Evolutionary conservation across 1,140 invertebrate genomes (phyloP).

Genomic region (Drosophila pseudoobscura): DNA sequence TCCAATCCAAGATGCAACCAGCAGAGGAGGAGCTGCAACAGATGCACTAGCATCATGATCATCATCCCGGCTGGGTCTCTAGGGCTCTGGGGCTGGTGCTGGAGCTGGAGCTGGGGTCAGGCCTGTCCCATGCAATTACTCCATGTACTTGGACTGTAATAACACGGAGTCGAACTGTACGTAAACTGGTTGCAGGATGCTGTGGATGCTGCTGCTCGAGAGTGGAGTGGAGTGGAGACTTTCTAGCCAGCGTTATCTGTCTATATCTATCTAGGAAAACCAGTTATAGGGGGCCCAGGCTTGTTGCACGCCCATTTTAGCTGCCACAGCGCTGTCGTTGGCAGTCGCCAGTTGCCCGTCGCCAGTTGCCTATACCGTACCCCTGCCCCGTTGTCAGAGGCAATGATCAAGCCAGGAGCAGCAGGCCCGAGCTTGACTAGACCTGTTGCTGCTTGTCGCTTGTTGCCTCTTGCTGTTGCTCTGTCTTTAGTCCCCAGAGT

Average conservation of each 20-base stretch:
- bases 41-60: conserved; percentile 53
- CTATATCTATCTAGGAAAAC: conserved; percentile 78
- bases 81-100: conserved; percentile 6
- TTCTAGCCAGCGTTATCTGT: conserved; percentile 58
- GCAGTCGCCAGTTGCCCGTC: not conserved
- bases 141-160: conserved; percentile 77
- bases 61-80: conserved; percentile 2
- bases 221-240: conserved; percentile 51
- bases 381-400: conserved; percentile 27
- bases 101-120: conserved; percentile 31
- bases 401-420: conserved; percentile 69
- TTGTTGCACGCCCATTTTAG: conserved; percentile 68
- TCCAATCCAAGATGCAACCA: not conserved
- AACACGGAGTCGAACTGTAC: conserved; percentile 77
- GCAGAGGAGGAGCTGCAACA: conserved; percentile 24
- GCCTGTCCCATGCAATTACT: conserved; percentile 73
- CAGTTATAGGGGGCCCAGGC: conserved; percentile 74
- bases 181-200: conserved; percentile 73
- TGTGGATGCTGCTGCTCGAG: conserved; percentile 36
- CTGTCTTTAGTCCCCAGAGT: conserved; percentile 26
- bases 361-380: not conserved
- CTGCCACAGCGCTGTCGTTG: conserved; percentile 28
- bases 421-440: conserved; percentile 53
- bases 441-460: conserved; percentile 60
- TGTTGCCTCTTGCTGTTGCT: conserved; percentile 23